Evolutionary conservation across 2,888 invertebrate genomes (phyloP).

Genomic region (Synergus umbraculus): DNA sequence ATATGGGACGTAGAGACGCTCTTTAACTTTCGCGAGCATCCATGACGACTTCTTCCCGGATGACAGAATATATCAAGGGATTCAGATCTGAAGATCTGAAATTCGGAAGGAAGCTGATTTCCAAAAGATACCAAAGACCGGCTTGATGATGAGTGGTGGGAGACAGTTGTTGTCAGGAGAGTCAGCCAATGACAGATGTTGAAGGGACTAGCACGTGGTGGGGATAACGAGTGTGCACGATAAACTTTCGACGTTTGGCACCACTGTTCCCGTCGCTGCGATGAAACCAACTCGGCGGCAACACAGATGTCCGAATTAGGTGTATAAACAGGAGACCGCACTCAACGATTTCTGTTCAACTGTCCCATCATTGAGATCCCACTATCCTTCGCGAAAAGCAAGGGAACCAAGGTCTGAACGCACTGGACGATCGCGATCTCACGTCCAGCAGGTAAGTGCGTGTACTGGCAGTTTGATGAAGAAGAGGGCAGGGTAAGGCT

Average conservation of each 20-base stretch:
- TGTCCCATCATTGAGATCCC: neutral
- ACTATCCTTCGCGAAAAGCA: slow-evolving; percentile 4
- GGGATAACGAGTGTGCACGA: slow-evolving; percentile 20
- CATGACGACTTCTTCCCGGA: neutral
- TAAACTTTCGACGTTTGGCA: slow-evolving; percentile 34
- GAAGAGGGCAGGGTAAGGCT: slow-evolving; percentile 38
- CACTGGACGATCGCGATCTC: slow-evolving; percentile 48
- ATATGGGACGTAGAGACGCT: slow-evolving; percentile 36
- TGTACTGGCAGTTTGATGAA: slow-evolving; percentile 41
- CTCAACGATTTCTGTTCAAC: neutral
- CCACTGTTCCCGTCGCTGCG: slow-evolving; percentile 31
- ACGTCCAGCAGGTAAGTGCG: slow-evolving; percentile 70
- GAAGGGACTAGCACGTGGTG: slow-evolving; percentile 31
- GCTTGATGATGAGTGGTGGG: slow-evolving; percentile 26
- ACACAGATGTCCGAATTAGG: slow-evolving; percentile 24
- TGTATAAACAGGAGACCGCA: neutral
- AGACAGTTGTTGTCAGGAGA: slow-evolving; percentile 25
- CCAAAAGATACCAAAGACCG: neutral
- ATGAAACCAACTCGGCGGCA: slow-evolving; percentile 8
- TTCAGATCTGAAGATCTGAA: neutral
- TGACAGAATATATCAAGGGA: neutral
- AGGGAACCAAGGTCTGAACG: slow-evolving; percentile 42
- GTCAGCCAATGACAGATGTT: slow-evolving; percentile 35
- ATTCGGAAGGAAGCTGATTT: slow-evolving; percentile 11
- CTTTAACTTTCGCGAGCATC: slow-evolving; percentile 8